phyloP scores from a whole-genome alignment of 2,888 invertebrate genomes.

The Epicampocera succincta region DNA sequence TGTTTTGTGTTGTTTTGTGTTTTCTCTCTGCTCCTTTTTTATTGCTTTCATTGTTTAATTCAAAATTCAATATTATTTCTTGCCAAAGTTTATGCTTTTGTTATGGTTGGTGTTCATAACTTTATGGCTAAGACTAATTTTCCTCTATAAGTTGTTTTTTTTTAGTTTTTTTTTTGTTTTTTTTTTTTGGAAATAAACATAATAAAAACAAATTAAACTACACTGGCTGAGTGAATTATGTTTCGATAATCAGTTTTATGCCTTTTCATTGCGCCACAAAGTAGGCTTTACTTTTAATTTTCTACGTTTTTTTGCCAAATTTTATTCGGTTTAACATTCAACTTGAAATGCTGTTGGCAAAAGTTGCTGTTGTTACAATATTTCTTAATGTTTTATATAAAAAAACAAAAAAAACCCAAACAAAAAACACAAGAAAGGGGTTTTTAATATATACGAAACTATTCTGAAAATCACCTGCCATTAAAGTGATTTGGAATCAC shows the following conservation, averaged over 20 bases:
- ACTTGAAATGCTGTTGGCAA: constrained; percentile 50
- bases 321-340: constrained; percentile 45
- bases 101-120: constrained; percentile 31
- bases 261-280: constrained; percentile 56
- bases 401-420: no score
- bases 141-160: not conserved
- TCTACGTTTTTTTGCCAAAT: constrained; percentile 1
- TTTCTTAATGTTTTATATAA: no score
- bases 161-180: constrained; percentile 9
- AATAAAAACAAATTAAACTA: constrained; percentile 64
- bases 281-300: constrained; percentile 55
- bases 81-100: constrained; percentile 6
- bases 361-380: no score
- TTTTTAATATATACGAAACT: no score
- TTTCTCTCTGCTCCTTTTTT: not conserved
- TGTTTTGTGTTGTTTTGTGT: no score
- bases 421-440: no score
- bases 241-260: constrained; percentile 66
- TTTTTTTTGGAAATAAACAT: not conserved
- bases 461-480: no score
- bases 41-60: constrained; percentile 33
- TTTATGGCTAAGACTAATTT: constrained; percentile 6
- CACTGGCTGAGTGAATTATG: constrained; percentile 66
- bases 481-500: no score
- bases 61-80: constrained; percentile 44